These are phyloP conservation scores for Formica selysi DNA, from an alignment of 1,140 invertebrate genomes.

Conservation along the genomic window DNA sequence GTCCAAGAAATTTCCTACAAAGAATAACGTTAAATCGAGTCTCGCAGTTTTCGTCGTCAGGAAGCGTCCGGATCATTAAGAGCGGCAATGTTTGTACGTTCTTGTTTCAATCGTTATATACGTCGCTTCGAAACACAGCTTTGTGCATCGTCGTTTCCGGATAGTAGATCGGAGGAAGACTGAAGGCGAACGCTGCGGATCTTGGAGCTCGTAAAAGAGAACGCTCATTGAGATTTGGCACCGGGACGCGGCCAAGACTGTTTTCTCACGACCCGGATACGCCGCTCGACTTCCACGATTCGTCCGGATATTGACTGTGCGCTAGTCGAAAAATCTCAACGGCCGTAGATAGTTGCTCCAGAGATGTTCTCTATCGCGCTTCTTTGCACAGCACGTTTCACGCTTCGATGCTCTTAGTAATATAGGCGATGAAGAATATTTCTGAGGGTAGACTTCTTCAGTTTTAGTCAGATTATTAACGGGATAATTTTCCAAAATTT, in stretches of 20 bases:
- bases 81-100: slow-evolving; percentile 10
- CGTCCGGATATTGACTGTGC: slow-evolving; percentile 63
- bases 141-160: slow-evolving; percentile 28
- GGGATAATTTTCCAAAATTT: not conserved
- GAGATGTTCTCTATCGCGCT: slow-evolving; percentile 4
- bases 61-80: slow-evolving; percentile 34
- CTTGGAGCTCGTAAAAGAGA: slow-evolving; percentile 63
- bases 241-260: slow-evolving; percentile 24
- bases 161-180: not conserved
- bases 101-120: slow-evolving; percentile 21
- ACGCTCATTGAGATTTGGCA: slow-evolving; percentile 60
- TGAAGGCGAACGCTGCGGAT: slow-evolving; percentile 5
- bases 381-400: slow-evolving; percentile 3
- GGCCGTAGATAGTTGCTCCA: not conserved
- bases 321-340: slow-evolving; percentile 32
- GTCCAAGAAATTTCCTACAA: not conserved
- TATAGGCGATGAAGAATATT: not conserved
- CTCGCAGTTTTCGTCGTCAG: not conserved
- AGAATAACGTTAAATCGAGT: not conserved
- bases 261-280: slow-evolving; percentile 55
- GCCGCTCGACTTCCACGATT: slow-evolving; percentile 33
- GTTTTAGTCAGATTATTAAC: not conserved
- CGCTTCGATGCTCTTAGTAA: not conserved
- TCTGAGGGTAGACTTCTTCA: not conserved
- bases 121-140: slow-evolving; percentile 1